Base-by-base conservation (phyloP, 2,888 invertebrate species). In the Campoplex capitator region DNA sequence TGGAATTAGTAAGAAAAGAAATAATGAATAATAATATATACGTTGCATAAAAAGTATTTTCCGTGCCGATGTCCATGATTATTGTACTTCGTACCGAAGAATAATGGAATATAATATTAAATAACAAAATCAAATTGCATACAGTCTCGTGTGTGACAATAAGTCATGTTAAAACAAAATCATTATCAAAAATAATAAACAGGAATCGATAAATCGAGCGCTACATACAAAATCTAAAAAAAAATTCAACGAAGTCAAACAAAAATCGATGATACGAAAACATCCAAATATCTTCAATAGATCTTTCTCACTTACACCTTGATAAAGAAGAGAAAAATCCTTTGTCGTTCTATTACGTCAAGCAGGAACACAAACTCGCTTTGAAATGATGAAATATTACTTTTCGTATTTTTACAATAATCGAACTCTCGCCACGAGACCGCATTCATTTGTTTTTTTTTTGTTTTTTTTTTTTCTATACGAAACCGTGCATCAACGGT, bases 81-180 rank as follows among this genome's bases (percentile, higher is more conserved):
- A 45, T 54, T 56, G 67, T 83, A 75, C 73, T 77, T 83, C 78
- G 82, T 42, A 71, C 54, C 45, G 58, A 83, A 80, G 56, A 81
- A 77, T 85, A 67, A 87, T 71, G 68, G 75, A 73, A 68, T 84
- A 80, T 68, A 35, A 79, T 28, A 7, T 23, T 38, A 74, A 35
- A 18, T 18, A 42, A 35, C 35, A 23, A 32, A 78, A 87, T 87
- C 86, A 85, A 84, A 88, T 86, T 83, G 54, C 85, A 76, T 75
- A 76, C 84, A 87, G 83, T 84, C 82, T 82, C 85, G 86, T 83
- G 83, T 74, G 78, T 77, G 88, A 89, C 88, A 89, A 89, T 88
- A 89, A 88, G 85, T 89, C 86, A 85, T 81, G 62, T 67, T 77
- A 84, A 78, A 56, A 70, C 62, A 74, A 73, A 65, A 75, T 78